Percentiles rank a stretch among this genome's conserved stretches.
Evolutionary conservation across 2,113 vertebrate genomes (phyloP).

Genomic region (Spermophilus dauricus): DNA sequence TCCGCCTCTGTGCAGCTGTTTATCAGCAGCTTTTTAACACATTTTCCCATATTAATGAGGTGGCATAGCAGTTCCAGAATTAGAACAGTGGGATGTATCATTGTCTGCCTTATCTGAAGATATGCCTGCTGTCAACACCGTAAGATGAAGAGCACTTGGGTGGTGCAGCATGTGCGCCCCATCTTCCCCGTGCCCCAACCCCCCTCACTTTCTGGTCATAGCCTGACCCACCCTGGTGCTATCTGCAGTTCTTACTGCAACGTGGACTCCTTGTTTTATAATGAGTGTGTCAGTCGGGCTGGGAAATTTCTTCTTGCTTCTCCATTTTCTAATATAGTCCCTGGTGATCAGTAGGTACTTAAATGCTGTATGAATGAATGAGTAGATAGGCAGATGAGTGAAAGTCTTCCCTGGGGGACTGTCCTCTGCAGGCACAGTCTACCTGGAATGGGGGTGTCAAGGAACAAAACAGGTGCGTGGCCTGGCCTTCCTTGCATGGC

Average conservation of each 20-base stretch:
- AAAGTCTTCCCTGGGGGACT: neutral
- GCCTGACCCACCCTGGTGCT: neutral
- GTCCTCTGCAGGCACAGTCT: neutral
- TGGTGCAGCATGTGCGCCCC: too few species aligned
- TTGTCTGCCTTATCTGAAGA: conserved; percentile 71
- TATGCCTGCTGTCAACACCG: conserved; percentile 21
- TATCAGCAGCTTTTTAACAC: conserved; percentile 80
- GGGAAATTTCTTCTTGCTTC: neutral
- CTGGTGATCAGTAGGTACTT: neutral
- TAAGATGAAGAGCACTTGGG: neutral
- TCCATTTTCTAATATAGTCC: neutral
- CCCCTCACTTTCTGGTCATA: too few species aligned
- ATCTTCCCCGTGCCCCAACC: accelerated
- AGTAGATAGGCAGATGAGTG: neutral
- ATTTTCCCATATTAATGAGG: conserved; percentile 82
- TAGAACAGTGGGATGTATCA: conserved; percentile 73
- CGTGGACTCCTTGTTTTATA: neutral
- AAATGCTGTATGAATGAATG: neutral
- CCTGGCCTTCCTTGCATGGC: neutral
- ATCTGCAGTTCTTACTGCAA: neutral
- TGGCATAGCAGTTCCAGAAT: conserved; percentile 75
- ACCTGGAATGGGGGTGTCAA: neutral
- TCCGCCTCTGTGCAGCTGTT: conserved; percentile 80
- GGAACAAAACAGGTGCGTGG: neutral
- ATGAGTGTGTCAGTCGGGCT: neutral